Evolutionary conservation across 2,797 vertebrate species (phyloP).

Genomic region (Iguana delicatissima): DNA sequence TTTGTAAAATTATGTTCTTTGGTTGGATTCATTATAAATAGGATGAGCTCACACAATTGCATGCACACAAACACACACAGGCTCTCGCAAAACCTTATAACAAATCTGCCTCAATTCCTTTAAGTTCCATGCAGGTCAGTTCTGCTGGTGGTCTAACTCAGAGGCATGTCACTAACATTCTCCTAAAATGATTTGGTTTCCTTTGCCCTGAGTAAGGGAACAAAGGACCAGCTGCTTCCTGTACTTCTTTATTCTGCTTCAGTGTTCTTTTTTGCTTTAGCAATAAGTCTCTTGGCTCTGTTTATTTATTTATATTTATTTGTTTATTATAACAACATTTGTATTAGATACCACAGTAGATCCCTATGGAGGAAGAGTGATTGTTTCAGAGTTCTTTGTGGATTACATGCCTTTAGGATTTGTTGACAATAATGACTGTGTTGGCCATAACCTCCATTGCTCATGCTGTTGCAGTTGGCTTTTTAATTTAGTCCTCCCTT

Average conservation of each 20-base stretch:
- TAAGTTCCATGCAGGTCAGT: constrained; percentile 70
- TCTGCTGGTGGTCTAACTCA: constrained; percentile 77
- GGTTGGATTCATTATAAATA: constrained; percentile 76
- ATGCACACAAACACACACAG: constrained; percentile 46
- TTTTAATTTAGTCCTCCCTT: constrained; percentile 74
- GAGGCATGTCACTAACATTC: constrained; percentile 48
- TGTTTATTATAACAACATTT: constrained; percentile 75
- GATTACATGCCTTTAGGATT: constrained; percentile 74
- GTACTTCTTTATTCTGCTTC: constrained; percentile 74
- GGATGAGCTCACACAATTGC: constrained; percentile 65
- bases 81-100: constrained; percentile 73
- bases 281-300: constrained; percentile 74
- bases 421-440: constrained; percentile 68
- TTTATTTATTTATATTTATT: constrained; percentile 48
- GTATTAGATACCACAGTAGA: constrained; percentile 75
- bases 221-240: constrained; percentile 71
- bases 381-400: constrained; percentile 78
- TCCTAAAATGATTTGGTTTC: constrained; percentile 73
- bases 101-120: constrained; percentile 59
- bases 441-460: constrained; percentile 71
- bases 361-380: constrained; percentile 74
- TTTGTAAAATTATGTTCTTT: constrained; percentile 81
- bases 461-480: constrained; percentile 72
- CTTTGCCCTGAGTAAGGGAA: constrained; percentile 73
- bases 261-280: constrained; percentile 74